phyloP scores from a whole-genome alignment of 2,797 vertebrate genomes.

The Synaphobranchus kaupii region DNA sequence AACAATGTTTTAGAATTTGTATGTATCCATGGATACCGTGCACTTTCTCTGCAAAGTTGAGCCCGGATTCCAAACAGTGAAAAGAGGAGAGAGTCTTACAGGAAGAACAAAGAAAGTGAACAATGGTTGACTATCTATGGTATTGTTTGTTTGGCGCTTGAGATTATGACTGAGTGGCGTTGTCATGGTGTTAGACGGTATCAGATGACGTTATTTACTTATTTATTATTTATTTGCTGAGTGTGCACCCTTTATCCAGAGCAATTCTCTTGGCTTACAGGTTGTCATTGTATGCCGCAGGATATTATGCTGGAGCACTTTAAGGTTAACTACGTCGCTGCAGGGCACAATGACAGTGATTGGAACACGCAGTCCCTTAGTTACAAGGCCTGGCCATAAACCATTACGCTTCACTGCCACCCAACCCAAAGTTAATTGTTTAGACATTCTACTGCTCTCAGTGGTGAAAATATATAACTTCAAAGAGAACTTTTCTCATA shows the following conservation, averaged over 20 bases:
- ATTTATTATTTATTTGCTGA: not conserved
- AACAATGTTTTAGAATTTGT: not conserved
- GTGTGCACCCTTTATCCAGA: not conserved
- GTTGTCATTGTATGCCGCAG: not conserved
- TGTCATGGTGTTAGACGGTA: not conserved
- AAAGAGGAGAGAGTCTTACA: not conserved
- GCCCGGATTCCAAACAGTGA: not conserved
- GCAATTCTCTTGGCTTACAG: not conserved
- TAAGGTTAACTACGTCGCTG: no score
- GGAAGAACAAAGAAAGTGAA: not conserved
- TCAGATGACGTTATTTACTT: no score
- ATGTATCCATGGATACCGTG: not conserved
- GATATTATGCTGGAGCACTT: not conserved
- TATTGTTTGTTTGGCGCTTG: not conserved
- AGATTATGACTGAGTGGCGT: not conserved
- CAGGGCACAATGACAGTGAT: no score
- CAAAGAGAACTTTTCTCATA: no score
- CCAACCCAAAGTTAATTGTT: no score
- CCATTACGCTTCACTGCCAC: not conserved
- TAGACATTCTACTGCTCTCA: no score
- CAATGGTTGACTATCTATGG: not conserved
- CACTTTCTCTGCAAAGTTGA: not conserved
- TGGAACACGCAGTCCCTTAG: no score
- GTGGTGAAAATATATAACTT: not conserved
- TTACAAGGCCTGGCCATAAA: not conserved